Evolutionary conservation across 2,113 vertebrate species (phyloP).

Genomic region (Nymphicus hollandicus): DNA sequence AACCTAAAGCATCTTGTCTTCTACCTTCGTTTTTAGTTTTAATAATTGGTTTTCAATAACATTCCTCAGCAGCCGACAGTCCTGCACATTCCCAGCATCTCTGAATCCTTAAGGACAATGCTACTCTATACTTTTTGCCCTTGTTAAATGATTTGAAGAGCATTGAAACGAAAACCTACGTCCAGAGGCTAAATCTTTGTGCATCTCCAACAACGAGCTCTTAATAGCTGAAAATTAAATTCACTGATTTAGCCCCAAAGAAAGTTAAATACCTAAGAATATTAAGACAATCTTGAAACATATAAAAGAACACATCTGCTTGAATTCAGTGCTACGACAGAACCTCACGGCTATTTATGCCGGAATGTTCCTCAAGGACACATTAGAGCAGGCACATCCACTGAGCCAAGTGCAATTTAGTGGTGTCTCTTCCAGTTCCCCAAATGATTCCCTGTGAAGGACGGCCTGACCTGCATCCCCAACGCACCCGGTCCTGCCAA

Average conservation of each 20-base stretch:
- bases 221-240: slow-evolving; percentile 29
- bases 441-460: not conserved
- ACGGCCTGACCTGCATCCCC: not conserved
- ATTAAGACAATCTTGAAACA: not conserved
- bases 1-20: not conserved
- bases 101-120: not conserved
- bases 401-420: not conserved
- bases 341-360: not conserved
- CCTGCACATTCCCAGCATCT: not conserved
- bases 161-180: not conserved
- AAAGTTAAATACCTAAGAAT: not conserved
- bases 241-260: not conserved
- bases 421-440: not conserved
- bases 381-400: not conserved
- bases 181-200: not conserved
- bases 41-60: not conserved
- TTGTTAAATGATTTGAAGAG: slow-evolving; percentile 1
- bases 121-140: not conserved
- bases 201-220: not conserved
- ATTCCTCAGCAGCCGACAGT: not conserved
- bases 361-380: slow-evolving; percentile 34
- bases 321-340: not conserved
- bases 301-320: not conserved
- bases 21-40: not conserved
- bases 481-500: rapidly evolving